phyloP scores from a whole-genome alignment of 2,797 vertebrate genomes.

The Austrolebias charrua region DNA sequence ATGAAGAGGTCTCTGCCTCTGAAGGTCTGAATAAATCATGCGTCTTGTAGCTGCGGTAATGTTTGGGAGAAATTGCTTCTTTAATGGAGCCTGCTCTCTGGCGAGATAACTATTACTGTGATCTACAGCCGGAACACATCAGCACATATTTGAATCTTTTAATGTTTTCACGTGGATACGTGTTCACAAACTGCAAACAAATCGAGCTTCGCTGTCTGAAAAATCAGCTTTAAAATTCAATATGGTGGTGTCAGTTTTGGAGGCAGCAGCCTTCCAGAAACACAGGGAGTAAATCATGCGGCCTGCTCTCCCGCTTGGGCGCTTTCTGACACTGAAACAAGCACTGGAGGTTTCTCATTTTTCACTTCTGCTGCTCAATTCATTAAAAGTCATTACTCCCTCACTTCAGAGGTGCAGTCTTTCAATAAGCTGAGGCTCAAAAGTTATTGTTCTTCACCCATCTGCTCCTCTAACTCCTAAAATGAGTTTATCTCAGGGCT shows the following conservation, averaged over 20 bases:
- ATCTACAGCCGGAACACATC: slow-evolving; percentile 43
- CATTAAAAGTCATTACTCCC: slow-evolving; percentile 33
- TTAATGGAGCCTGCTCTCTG: slow-evolving; percentile 46
- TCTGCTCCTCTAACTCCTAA: slow-evolving; percentile 13
- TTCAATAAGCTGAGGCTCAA: slow-evolving; percentile 26
- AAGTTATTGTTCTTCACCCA: slow-evolving; percentile 33
- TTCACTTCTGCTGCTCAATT: slow-evolving; percentile 24
- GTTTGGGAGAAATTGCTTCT: slow-evolving; percentile 50
- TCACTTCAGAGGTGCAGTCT: slow-evolving; percentile 7
- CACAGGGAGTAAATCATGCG: slow-evolving; percentile 39
- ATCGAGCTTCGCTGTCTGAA: slow-evolving; percentile 1
- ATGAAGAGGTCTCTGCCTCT: slow-evolving; percentile 15
- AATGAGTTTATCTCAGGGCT: slow-evolving; percentile 49
- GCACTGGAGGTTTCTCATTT: slow-evolving; percentile 30
- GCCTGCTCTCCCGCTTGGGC: slow-evolving; percentile 15
- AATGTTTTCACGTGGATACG: slow-evolving; percentile 21
- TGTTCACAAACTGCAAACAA: slow-evolving; percentile 26
- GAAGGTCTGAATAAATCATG: slow-evolving; percentile 45
- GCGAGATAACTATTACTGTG: slow-evolving; percentile 46
- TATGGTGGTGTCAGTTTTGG: slow-evolving; percentile 12
- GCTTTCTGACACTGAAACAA: slow-evolving; percentile 19
- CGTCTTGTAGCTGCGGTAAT: slow-evolving; percentile 36
- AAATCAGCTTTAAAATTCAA: slow-evolving; percentile 21
- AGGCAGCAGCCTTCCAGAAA: slow-evolving; percentile 6
- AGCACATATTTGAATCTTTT: slow-evolving; percentile 32